Evolutionary conservation across 1,140 invertebrate species (phyloP).

Genomic region (Apis dorsata): DNA sequence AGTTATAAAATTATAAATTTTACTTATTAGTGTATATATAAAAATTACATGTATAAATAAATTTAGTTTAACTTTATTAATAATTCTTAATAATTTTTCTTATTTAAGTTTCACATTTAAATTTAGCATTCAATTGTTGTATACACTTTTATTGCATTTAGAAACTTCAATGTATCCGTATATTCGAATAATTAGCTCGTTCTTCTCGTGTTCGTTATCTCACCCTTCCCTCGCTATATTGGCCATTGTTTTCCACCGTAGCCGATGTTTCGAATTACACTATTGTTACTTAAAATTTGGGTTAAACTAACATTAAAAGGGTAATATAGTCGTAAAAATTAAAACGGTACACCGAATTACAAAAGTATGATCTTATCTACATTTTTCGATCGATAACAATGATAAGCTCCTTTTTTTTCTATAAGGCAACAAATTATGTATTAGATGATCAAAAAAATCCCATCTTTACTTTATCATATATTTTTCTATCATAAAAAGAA

Average conservation of each 20-base stretch:
- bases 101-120: no score
- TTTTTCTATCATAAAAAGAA: no score
- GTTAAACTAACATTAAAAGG: conserved; percentile 8
- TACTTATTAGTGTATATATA: no score
- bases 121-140: neutral
- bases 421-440: no score
- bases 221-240: conserved; percentile 27
- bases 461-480: no score
- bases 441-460: no score
- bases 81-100: neutral
- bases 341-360: no score
- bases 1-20: no score
- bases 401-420: no score
- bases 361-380: neutral
- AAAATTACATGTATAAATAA: no score
- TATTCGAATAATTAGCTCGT: conserved; percentile 11
- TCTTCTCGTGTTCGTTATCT: neutral
- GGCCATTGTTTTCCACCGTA: conserved; percentile 71
- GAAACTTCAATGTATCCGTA: neutral
- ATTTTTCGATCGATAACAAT: neutral
- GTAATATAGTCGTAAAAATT: neutral
- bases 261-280: conserved; percentile 60
- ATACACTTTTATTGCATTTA: neutral
- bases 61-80: no score
- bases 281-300: conserved; percentile 45